Base-by-base conservation (phyloP, 2,888 invertebrate genomes). In the Eremobia ochroleuca region DNA sequence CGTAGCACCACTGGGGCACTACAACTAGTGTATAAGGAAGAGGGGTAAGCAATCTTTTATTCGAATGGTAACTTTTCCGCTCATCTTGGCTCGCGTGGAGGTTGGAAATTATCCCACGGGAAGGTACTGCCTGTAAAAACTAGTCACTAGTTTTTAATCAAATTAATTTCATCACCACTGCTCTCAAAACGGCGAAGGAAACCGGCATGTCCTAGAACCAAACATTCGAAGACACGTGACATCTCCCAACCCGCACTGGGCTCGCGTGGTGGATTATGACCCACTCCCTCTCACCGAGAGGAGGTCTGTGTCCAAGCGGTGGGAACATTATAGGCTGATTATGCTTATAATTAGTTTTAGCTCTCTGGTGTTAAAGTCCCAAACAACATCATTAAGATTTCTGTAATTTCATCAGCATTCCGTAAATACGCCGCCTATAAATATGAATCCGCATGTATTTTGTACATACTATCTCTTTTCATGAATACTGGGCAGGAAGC, bases 1-100 rank as follows among this genome's bases (percentile, higher is more conserved):
- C 97, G 97, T 55, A 97, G 98, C 37, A 99, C 99, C 1, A 95
- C 98, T 67, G 97, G 97, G 49, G 97, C 99, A 0, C 97, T 99
- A 64, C 90, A 91, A 0, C 96, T 98, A 73, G 98, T 99, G 25
- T 98, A 98, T 91, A 97, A 94, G 83, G 99, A 98, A 94, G 99
- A 99, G 97, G 99, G 99, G 98, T 98, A 94, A 96, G 97, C 85
- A 62, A 11, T 34, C 0, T 76, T 52, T 77, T 28, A 25, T 46
- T 55, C 2, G 5, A 31, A 72, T 13, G 9, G 0, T 11, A 34
- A 18, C 18, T 68, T n/a, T 55, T 49, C 5, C 5, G 15, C 25
- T 18, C 18, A 1, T 2, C 49, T 5, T 15, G 9, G 18, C 13
- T 21, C 43, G 4, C 21, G 21, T 66, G 21, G 21, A 28, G 21